phyloP scores from a whole-genome alignment of 2,113 vertebrate species.

The Solea senegalensis region DNA sequence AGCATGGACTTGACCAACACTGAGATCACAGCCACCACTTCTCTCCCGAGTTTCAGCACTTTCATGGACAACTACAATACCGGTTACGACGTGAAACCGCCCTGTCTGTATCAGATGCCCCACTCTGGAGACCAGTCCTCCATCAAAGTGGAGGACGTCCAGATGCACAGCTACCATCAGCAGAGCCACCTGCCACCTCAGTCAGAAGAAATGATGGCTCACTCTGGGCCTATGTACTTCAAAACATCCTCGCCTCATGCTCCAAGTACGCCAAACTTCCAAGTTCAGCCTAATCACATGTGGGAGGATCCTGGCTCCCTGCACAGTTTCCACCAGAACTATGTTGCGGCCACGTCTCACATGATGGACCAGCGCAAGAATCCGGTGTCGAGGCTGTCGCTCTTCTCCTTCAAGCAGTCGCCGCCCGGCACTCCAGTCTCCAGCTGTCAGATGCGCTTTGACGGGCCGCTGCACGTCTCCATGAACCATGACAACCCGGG shows the following conservation, averaged over 20 bases:
- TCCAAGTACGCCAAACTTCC: constrained; percentile 92
- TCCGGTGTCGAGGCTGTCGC: constrained; percentile 93
- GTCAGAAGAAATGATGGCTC: constrained; percentile 94
- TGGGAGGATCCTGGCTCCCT: constrained; percentile 97
- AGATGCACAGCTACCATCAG: constrained; percentile 97
- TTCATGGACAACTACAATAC: constrained; percentile 99
- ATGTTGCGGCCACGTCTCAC: constrained; percentile 94
- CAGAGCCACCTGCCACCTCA: constrained; percentile 92
- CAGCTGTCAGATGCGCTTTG: constrained; percentile 99
- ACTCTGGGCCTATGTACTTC: constrained; percentile 97
- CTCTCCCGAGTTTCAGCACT: constrained; percentile 99
- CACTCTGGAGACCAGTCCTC: constrained; percentile 94
- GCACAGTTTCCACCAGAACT: constrained; percentile 98
- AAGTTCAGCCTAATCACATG: constrained; percentile 92
- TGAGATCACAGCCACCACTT: constrained; percentile 98
- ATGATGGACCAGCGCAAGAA: constrained; percentile 97
- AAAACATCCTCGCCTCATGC: constrained; percentile 95
- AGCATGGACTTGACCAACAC: constrained; percentile 99
- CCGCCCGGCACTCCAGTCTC: constrained; percentile 95
- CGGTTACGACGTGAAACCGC: constrained; percentile 98
- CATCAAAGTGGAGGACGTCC: constrained; percentile 98
- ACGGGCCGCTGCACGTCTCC: constrained; percentile 93
- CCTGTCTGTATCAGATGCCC: constrained; percentile 99
- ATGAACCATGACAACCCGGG: constrained; percentile 90
- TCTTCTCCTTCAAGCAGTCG: constrained; percentile 98